Base-by-base conservation (phyloP, 2,888 invertebrate genomes). In the Onchidella celtica region DNA sequence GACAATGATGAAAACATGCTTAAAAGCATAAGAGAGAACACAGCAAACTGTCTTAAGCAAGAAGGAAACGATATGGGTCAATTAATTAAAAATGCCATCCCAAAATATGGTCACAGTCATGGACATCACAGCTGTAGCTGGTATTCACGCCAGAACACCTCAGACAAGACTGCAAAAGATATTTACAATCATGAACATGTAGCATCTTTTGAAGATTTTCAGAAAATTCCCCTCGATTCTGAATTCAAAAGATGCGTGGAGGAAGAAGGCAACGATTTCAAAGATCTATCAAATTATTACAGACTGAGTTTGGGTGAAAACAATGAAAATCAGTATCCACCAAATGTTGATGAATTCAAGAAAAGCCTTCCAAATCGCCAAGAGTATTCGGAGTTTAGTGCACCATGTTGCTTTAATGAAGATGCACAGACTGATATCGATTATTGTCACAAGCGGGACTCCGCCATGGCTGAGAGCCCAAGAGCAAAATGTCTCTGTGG, bases 161-260 rank as follows among this genome's bases (percentile, higher is more conserved):
- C 73, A n/a, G 80, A 80, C 36, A 80, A 80, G 59, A 74, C 59
- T 0, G 80, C 80, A 38, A 80, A 80, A 27, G 80, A 80, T 24
- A 80, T 80, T 24, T 80, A 80, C 66, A 80, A 80, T 74, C 80
- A 80, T 17, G 80, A 80, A 21, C 80, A 80, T 32, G 47, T 79
- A 4, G 65, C 55, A 17, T 47, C 65, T 32, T 36, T 57, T 0
- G 79, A 70, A 2, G 38, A 74, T n/a, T 73, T 74, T 55, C 65
- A 65, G n/a, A 80, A 14, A 27, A 57, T 73, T 0, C 40, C 66
- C 29, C 32, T 80, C 17, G 80, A 80, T 55, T 80, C 80, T 2
- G 80, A 80, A 59, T 80, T 80, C 72, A 80, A 80, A 40, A 63
- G 80, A 29, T 68, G 38, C 40, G 36, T 80, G 3, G 80, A 80